Base-by-base conservation (phyloP, 2,797 vertebrate genomes). In the Eleutherodactylus coqui region DNA sequence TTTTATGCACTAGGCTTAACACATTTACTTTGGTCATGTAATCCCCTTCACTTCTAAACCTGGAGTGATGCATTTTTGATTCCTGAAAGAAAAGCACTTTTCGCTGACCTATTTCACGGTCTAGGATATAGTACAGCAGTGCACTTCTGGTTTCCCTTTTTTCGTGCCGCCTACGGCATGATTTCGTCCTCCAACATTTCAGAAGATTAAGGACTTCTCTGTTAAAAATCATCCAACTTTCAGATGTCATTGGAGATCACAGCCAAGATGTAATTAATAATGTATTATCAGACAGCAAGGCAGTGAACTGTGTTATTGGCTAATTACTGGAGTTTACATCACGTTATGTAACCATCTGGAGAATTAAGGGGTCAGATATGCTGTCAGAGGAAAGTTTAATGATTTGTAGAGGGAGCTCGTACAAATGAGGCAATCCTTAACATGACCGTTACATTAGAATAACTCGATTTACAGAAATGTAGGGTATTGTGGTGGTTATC, bases 1-100 rank as follows among this genome's bases (percentile, higher is more conserved):
- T 81, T 81, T 86, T 80, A 49, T 53, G 34, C 51, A n/a, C 75
- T 45, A 75, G 79, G 79, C n/a, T 86, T 86, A 77, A 70, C 13
- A 76, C 67, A 62, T 81, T 82, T 80, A 62, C 69, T 49, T 49
- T 36, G 29, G 51, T 41, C 5, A 17, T 17, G 9, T 49, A 70
- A 70, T 82, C 72, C 27, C 79, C 36, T 49, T 38, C 55, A 21
- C 10, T 10, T 45, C 32, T 45, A 62, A 62, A 73, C 36, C 21
- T n/a, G 49, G 24, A 21, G 47, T 67, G 24, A 62, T 62, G 53
- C 51, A 32, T 62, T 75, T 75, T 53, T 47, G 70, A 45, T 82
- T 58, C 70, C 67, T 72, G 47, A 58, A 55, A 72, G 34, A 82
- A 38, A n/a, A 55, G 49, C 49, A 73, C 80, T 82, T 72, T 73